phyloP scores from a whole-genome alignment of 2,113 vertebrate genomes.

The Silurus glanis region DNA sequence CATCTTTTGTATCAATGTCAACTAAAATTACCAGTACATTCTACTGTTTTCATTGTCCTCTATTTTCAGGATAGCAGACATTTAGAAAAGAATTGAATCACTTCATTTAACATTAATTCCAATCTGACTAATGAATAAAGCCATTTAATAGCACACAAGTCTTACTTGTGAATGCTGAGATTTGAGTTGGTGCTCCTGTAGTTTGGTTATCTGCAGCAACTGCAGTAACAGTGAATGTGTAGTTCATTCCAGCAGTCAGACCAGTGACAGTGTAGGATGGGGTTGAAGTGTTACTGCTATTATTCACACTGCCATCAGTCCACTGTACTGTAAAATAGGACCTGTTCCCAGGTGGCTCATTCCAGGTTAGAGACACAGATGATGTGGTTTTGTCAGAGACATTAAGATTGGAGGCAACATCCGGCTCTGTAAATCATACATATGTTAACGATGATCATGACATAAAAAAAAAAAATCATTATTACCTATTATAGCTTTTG shows the following conservation, averaged over 20 bases:
- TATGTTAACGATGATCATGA: no score
- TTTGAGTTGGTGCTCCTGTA: no score
- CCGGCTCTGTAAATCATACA: conserved; percentile 1
- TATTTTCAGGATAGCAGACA: not conserved
- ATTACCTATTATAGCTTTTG: no score
- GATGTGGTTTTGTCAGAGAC: no score
- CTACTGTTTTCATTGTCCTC: not conserved
- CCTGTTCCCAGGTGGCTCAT: no score
- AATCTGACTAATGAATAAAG: not conserved
- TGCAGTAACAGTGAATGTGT: no score
- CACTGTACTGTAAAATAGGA: no score
- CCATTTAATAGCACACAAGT: not conserved
- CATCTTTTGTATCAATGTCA: not conserved
- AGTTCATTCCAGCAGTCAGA: no score
- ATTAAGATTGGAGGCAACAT: not conserved
- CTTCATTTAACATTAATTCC: not conserved
- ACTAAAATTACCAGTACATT: not conserved
- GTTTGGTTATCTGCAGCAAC: no score
- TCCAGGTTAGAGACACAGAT: no score
- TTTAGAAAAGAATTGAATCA: not conserved
- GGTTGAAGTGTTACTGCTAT: not conserved
- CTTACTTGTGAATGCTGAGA: no score
- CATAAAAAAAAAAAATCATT: no score
- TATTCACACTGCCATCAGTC: rapidly evolving
- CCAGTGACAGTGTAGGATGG: not conserved